phyloP scores from a whole-genome alignment of 2,797 vertebrate genomes.

The Gadopsis marmoratus region DNA sequence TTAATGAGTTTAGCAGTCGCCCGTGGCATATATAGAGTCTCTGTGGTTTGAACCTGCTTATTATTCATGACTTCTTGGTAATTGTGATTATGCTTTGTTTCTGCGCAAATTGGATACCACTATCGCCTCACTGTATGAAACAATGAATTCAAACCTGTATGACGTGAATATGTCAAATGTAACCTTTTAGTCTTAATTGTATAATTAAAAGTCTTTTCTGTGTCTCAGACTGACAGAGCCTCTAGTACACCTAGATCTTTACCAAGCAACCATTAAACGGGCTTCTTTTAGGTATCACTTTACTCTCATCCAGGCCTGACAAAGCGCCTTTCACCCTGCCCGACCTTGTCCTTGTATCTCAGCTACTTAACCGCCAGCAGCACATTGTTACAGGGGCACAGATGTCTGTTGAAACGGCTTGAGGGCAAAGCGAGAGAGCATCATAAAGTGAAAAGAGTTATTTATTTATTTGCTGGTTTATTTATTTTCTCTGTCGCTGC shows the following conservation, averaged over 20 bases:
- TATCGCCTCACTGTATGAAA: slow-evolving; percentile 43
- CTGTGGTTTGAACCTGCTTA: slow-evolving; percentile 70
- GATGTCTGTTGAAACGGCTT: slow-evolving; percentile 62
- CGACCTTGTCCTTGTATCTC: slow-evolving; percentile 61
- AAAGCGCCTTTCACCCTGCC: slow-evolving; percentile 46
- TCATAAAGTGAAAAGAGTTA: slow-evolving; percentile 48
- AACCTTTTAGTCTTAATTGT: slow-evolving; percentile 35
- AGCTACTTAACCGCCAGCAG: slow-evolving; percentile 48
- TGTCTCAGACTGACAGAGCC: background rate
- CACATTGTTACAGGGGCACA: slow-evolving; percentile 64
- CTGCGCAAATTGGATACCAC: slow-evolving; percentile 41
- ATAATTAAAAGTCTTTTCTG: slow-evolving; percentile 20
- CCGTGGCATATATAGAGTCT: slow-evolving; percentile 62
- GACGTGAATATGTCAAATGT: slow-evolving; percentile 14
- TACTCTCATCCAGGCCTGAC: slow-evolving; percentile 28
- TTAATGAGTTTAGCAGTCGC: slow-evolving; percentile 82
- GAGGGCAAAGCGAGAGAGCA: slow-evolving; percentile 45
- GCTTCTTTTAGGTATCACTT: slow-evolving; percentile 27
- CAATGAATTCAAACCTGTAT: slow-evolving; percentile 26
- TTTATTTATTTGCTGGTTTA: slow-evolving; percentile 66
- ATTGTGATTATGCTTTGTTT: slow-evolving; percentile 72
- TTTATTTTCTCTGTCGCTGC: slow-evolving; percentile 57
- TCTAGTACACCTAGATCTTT: background rate
- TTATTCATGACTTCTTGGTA: slow-evolving; percentile 79
- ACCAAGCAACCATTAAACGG: slow-evolving; percentile 5